Percentiles rank a stretch among this genome's conserved stretches.
These are phyloP conservation scores for Sclerurus mexicanus DNA, from an alignment of 2,113 vertebrate genomes.

Conservation along the genomic window DNA sequence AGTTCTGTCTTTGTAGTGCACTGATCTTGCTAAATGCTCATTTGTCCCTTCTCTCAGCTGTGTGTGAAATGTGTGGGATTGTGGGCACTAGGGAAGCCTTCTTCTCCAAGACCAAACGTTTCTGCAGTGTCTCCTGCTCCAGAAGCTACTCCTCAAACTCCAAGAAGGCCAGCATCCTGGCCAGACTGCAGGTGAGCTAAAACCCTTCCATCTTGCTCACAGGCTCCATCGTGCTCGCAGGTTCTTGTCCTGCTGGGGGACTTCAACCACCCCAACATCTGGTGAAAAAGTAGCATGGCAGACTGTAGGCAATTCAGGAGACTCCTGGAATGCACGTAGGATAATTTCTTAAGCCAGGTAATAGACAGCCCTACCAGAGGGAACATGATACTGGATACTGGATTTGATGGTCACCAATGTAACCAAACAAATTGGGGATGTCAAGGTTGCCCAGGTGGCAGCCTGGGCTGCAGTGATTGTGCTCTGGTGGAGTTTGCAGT, in stretches of 20 bases:
- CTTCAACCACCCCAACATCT: neutral
- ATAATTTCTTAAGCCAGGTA: neutral
- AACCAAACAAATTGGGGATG: neutral
- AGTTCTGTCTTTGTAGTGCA: neutral
- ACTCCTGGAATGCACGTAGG: neutral
- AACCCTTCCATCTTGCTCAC: neutral
- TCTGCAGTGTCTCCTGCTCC: constrained; percentile 92
- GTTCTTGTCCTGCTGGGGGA: neutral
- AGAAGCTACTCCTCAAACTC: constrained; percentile 95
- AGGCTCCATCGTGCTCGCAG: fast-evolving
- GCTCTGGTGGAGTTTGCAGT: neutral
- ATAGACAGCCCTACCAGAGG: neutral
- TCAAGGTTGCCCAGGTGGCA: neutral
- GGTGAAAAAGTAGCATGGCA: neutral
- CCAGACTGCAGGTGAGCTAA: constrained; percentile 85
- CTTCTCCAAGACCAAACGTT: constrained; percentile 93
- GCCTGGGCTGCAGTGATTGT: neutral
- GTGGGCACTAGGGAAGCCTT: constrained; percentile 83
- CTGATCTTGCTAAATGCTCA: neutral
- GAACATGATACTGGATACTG: neutral
- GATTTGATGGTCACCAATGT: neutral
- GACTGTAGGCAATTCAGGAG: neutral
- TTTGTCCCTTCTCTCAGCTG: constrained; percentile 70
- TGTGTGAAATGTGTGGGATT: constrained; percentile 94
- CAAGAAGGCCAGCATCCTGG: constrained; percentile 90